Conservation (phyloP, 2,113 vertebrate genomes). For the Cyanoramphus novaezelandiae region DNA sequence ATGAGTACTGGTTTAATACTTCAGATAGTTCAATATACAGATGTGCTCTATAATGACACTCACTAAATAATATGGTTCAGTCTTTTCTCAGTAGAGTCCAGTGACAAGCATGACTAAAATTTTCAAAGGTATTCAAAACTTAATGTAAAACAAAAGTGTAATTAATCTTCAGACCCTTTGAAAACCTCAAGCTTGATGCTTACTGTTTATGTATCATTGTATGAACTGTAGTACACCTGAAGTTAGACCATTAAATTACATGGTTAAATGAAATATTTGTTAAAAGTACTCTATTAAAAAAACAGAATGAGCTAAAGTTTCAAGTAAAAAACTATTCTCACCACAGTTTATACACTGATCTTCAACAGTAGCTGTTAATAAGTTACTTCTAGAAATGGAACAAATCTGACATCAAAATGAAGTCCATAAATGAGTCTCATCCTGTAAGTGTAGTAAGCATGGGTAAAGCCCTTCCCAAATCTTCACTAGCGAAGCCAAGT, state of each 20-base stretch:
- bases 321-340: neutral
- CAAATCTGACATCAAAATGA: neutral
- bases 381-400: neutral
- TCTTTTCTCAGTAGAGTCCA: neutral
- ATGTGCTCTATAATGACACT: neutral
- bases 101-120: neutral
- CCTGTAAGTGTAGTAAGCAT: neutral
- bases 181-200: neutral
- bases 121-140: neutral
- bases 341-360: neutral
- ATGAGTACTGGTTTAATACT: neutral
- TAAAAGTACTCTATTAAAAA: neutral
- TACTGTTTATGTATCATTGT: neutral
- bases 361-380: neutral
- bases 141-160: neutral
- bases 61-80: neutral
- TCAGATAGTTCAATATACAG: neutral
- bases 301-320: neutral
- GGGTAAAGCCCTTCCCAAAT: no score
- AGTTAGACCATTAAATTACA: neutral
- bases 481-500: no score
- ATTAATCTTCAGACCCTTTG: neutral
- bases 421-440: neutral
- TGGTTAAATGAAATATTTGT: neutral
- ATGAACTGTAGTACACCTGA: neutral